Conservation (phyloP, 2,888 invertebrate genomes). For the Luperina testacea region DNA sequence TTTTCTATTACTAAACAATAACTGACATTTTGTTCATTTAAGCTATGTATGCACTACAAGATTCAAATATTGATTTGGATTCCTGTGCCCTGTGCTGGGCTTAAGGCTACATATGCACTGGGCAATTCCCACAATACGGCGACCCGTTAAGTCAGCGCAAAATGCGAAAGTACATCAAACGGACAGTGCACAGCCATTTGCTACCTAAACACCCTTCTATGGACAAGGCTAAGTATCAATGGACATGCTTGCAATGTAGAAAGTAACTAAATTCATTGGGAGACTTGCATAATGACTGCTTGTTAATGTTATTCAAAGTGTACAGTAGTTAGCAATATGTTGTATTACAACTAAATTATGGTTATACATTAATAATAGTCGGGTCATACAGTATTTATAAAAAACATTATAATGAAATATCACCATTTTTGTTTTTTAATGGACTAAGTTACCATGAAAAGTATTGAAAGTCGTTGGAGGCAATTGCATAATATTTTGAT, state of each 20-base stretch:
- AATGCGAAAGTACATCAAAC: not conserved
- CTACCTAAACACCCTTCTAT: not conserved
- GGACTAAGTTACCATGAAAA: slow-evolving; percentile 4
- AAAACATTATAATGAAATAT: not conserved
- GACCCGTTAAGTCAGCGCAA: not conserved
- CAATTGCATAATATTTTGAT: slow-evolving; percentile 47
- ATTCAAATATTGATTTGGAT: not conserved
- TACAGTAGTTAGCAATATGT: not conserved
- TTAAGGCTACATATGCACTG: not conserved
- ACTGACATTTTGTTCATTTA: not conserved
- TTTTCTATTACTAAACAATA: not conserved
- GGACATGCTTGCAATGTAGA: not conserved
- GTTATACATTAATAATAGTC: not conserved
- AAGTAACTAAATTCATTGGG: not conserved
- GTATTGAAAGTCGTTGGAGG: slow-evolving; percentile 39
- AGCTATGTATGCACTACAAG: not conserved
- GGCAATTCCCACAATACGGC: not conserved
- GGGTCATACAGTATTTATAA: slow-evolving; percentile 7
- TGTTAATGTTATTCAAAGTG: not conserved
- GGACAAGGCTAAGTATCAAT: not conserved
- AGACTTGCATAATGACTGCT: not conserved
- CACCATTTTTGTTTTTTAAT: slow-evolving; percentile 1
- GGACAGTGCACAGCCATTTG: not conserved
- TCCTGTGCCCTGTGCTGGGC: not conserved
- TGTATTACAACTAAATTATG: not conserved